phyloP scores from a whole-genome alignment of 2,888 invertebrate species.

The Cephus rjabovi region DNA sequence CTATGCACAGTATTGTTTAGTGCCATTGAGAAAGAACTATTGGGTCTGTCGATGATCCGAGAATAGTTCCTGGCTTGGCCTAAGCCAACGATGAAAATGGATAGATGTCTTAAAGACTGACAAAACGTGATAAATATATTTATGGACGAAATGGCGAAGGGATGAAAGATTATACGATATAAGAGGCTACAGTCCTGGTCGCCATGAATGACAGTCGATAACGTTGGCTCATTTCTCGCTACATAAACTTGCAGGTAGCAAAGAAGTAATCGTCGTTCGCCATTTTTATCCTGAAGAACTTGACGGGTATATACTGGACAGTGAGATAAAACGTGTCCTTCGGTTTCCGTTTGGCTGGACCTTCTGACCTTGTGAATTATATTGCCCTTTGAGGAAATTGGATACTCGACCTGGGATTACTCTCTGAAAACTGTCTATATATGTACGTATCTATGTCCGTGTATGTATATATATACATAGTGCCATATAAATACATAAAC shows the following conservation, averaged over 20 bases:
- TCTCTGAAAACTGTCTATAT: background rate
- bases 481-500: background rate
- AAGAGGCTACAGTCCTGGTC: background rate
- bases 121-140: slow-evolving; percentile 48
- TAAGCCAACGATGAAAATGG: background rate
- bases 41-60: background rate
- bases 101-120: slow-evolving; percentile 20
- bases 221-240: slow-evolving; percentile 53
- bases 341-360: background rate
- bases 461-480: too few species aligned
- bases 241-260: slow-evolving; percentile 45
- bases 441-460: background rate
- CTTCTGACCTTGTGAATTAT: background rate
- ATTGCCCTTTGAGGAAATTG: background rate
- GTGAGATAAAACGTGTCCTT: background rate
- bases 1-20: background rate
- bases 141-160: slow-evolving; percentile 25
- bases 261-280: background rate
- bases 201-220: slow-evolving; percentile 28
- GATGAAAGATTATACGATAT: slow-evolving; percentile 14
- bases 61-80: background rate
- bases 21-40: background rate
- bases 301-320: background rate
- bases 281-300: background rate
- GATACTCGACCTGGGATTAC: background rate